Evolutionary conservation across 2,797 vertebrate species (phyloP).

Genomic region (Philypnodon macrostomus): DNA sequence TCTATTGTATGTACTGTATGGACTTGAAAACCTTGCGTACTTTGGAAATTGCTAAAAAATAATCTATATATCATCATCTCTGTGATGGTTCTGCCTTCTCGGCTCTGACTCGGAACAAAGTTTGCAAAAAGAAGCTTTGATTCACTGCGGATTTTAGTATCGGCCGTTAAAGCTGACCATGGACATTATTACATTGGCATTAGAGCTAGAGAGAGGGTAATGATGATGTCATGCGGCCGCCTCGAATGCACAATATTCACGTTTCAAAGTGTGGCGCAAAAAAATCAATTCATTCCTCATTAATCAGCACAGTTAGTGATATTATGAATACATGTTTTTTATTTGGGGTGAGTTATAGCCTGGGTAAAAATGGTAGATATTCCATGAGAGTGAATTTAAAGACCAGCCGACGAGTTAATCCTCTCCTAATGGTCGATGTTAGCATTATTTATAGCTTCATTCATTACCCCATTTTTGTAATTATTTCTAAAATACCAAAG

Average conservation of each 20-base stretch:
- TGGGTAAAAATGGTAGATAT: slow-evolving; percentile 85
- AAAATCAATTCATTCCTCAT: slow-evolving; percentile 86
- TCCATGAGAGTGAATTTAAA: slow-evolving; percentile 85
- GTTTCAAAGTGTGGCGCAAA: slow-evolving; percentile 68
- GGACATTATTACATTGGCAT: slow-evolving; percentile 27
- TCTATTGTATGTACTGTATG: too few species aligned
- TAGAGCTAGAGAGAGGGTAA: slow-evolving; percentile 27
- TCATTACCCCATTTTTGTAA: slow-evolving; percentile 99
- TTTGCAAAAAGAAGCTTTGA: slow-evolving; percentile 19
- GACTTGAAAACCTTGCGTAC: too few species aligned
- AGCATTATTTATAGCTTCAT: slow-evolving; percentile 96
- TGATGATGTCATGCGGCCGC: slow-evolving; percentile 36
- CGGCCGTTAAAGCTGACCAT: slow-evolving; percentile 29
- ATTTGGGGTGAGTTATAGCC: slow-evolving; percentile 79
- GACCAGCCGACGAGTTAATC: slow-evolving; percentile 89
- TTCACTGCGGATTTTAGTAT: slow-evolving; percentile 31
- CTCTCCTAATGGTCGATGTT: slow-evolving; percentile 93
- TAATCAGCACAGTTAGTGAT: slow-evolving; percentile 84
- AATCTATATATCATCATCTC: too few species aligned
- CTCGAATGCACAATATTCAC: slow-evolving; percentile 31
- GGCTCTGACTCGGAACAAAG: slow-evolving; percentile 25
- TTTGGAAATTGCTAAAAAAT: too few species aligned
- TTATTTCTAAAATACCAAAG: slow-evolving; percentile 99
- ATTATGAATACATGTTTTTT: slow-evolving; percentile 76
- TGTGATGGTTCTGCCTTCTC: background rate